Conservation (phyloP, 2,888 invertebrate species). For the Arrhopalites spinosus region DNA sequence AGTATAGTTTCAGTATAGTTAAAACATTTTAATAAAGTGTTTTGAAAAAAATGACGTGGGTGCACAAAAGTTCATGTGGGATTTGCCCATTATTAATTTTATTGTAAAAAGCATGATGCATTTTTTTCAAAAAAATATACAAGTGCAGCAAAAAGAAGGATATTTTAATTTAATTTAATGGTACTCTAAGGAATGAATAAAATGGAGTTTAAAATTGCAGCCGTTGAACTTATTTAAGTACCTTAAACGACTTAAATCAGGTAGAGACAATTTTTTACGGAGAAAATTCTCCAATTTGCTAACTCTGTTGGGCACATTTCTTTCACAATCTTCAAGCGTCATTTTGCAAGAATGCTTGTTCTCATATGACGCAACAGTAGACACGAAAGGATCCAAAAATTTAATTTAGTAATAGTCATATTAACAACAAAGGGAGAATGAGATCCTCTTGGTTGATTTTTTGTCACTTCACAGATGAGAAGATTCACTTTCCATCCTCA, state of each 20-base stretch:
- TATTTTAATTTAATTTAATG: background rate
- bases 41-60: no score
- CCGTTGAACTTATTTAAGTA: no score
- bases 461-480: no score
- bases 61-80: no score
- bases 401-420: no score
- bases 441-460: background rate
- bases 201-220: no score
- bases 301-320: slow-evolving; percentile 47
- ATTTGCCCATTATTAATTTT: no score
- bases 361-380: background rate
- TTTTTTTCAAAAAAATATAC: no score
- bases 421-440: background rate
- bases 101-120: no score
- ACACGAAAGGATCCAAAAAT: background rate
- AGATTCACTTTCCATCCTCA: no score
- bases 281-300: slow-evolving; percentile 55
- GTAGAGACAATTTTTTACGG: slow-evolving; percentile 45
- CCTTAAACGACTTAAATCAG: slow-evolving; percentile 50
- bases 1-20: no score
- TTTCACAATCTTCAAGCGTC: slow-evolving; percentile 45
- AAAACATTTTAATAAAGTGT: no score
- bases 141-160: background rate
- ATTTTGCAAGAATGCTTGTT: slow-evolving; percentile 9
- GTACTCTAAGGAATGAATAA: background rate